Percentiles rank a stretch among this genome's conserved stretches.
phyloP scores from a whole-genome alignment of 2,113 vertebrate species.

The Toxotes jaculatrix region DNA sequence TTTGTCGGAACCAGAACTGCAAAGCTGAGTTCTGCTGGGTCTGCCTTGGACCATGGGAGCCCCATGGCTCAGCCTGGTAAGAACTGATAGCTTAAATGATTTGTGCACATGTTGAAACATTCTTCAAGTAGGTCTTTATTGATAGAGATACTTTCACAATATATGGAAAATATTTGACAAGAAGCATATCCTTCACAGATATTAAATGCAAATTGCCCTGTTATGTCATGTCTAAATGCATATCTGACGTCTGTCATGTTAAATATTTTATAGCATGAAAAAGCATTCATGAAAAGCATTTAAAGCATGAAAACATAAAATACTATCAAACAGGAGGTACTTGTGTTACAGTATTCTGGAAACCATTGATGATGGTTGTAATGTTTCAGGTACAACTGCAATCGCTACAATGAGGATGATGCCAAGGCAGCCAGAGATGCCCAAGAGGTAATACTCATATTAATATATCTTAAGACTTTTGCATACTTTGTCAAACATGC shows the following conservation, averaged over 20 bases:
- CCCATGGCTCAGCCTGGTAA: slow-evolving; percentile 98
- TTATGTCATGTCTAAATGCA: neutral
- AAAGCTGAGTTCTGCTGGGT: slow-evolving; percentile 99
- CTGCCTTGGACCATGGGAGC: slow-evolving; percentile 99
- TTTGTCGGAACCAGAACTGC: slow-evolving; percentile 99
- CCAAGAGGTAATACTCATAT: slow-evolving; percentile 88
- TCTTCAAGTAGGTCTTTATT: neutral
- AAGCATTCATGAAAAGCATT: too few species aligned
- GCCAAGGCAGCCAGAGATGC: slow-evolving; percentile 99
- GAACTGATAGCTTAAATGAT: slow-evolving; percentile 42
- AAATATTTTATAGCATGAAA: neutral
- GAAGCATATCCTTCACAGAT: neutral
- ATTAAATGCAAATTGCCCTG: neutral
- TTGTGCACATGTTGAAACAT: neutral
- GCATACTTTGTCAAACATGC: neutral
- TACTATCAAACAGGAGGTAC: neutral
- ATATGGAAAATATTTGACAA: neutral
- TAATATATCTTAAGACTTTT: neutral
- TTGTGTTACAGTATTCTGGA: neutral
- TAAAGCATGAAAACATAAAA: neutral
- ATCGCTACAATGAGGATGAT: slow-evolving; percentile 99
- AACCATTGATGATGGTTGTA: neutral
- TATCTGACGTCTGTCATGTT: neutral
- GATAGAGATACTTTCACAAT: neutral
- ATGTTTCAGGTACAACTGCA: slow-evolving; percentile 96